phyloP scores from a whole-genome alignment of 2,888 invertebrate species.

The Lasioglossum morio region DNA sequence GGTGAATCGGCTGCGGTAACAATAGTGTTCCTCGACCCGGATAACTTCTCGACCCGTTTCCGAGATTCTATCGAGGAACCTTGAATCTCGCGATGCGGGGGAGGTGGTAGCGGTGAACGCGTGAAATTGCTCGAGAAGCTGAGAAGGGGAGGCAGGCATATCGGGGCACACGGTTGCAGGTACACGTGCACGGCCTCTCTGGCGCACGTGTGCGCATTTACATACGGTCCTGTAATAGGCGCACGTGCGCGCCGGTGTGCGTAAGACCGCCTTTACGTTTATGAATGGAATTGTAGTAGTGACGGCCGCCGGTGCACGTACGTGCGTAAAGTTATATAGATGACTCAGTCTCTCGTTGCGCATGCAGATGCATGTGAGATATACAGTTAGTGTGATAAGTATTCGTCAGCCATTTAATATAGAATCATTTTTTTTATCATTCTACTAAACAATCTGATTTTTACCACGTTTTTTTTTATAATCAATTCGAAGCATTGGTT shows the following conservation, averaged over 20 bases:
- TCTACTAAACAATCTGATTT: no score
- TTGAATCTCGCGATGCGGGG: not conserved
- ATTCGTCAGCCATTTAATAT: no score
- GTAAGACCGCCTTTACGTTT: conserved; percentile 62
- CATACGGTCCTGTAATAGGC: conserved; percentile 62
- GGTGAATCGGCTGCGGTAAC: not conserved
- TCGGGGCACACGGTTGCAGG: conserved; percentile 19
- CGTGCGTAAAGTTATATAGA: conserved; percentile 72
- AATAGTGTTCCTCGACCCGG: conserved; percentile 7
- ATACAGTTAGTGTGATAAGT: not conserved
- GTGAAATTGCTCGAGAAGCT: conserved; percentile 15
- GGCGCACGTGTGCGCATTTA: conserved; percentile 56
- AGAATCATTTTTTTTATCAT: no score
- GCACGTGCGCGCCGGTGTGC: conserved; percentile 42
- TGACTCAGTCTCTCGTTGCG: conserved; percentile 72
- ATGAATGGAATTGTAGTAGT: conserved; percentile 73
- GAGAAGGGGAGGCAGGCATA: not conserved
- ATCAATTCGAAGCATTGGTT: no score
- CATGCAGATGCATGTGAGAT: conserved; percentile 63
- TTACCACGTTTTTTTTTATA: no score
- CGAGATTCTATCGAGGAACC: not conserved
- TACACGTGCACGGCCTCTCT: conserved; percentile 39
- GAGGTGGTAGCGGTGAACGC: not conserved
- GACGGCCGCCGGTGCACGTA: conserved; percentile 48
- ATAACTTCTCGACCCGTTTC: not conserved